These are phyloP conservation scores for Erythrocercus mccallii DNA, from an alignment of 2,113 vertebrate genomes.

Conservation along the genomic window DNA sequence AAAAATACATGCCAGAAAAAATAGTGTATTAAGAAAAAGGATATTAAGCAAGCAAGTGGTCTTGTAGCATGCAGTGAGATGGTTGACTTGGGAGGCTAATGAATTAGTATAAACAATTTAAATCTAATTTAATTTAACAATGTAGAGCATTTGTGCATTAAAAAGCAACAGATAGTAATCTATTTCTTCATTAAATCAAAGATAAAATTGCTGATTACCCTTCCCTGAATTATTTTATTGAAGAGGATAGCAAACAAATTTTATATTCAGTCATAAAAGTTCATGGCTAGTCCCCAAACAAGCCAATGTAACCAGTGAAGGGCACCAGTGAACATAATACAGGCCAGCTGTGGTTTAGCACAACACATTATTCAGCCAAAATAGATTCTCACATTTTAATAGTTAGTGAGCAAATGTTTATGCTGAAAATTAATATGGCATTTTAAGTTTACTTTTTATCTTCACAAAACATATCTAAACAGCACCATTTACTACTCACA, in stretches of 20 bases:
- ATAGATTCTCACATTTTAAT: background rate
- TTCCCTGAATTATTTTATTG: slow-evolving; percentile 57
- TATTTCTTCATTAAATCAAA: slow-evolving; percentile 62
- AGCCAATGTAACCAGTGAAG: slow-evolving; percentile 4
- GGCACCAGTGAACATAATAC: background rate
- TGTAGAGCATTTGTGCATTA: slow-evolving; percentile 50
- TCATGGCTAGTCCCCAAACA: slow-evolving; percentile 19
- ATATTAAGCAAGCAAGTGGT: slow-evolving; percentile 4
- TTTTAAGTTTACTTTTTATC: background rate
- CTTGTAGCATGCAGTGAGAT: background rate
- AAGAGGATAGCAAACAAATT: slow-evolving; percentile 25
- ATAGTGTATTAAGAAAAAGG: background rate
- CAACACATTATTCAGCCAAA: background rate
- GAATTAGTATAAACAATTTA: slow-evolving; percentile 60
- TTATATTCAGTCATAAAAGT: slow-evolving; percentile 49
- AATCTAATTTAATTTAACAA: slow-evolving; percentile 59
- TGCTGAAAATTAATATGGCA: background rate
- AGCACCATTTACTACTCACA: background rate
- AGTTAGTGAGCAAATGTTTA: background rate
- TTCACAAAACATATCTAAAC: background rate
- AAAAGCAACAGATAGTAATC: slow-evolving; percentile 31
- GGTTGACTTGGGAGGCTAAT: slow-evolving; percentile 58
- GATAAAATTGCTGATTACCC: slow-evolving; percentile 48
- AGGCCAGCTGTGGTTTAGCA: background rate
- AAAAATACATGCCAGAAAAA: slow-evolving; percentile 14